A percentile compares a stretch with the other conserved stretches of the same genome.
Evolutionary conservation across 2,888 invertebrate species (phyloP).

Genomic region (Lomographa bimaculata): DNA sequence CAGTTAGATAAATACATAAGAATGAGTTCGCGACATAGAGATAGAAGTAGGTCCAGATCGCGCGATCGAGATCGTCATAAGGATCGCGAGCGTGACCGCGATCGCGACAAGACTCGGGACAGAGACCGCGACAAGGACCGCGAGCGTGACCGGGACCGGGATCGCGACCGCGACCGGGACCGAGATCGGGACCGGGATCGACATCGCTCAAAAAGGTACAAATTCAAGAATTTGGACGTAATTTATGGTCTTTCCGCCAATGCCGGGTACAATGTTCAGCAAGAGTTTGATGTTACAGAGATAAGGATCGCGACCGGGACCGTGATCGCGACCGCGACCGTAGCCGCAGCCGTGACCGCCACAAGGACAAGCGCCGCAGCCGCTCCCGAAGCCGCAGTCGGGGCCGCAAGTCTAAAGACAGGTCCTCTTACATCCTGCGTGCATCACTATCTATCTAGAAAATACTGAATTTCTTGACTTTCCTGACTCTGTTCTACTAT

Average conservation of each 20-base stretch:
- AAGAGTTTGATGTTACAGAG: constrained; percentile 7
- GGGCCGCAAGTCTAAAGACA: constrained; percentile 75
- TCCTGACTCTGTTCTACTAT: too few relatives aligned
- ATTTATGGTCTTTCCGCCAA: too few relatives aligned
- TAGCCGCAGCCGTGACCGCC: constrained; percentile 53
- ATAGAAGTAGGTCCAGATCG: constrained; percentile 66
- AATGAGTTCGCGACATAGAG: constrained; percentile 81
- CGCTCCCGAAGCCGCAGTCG: constrained; percentile 63
- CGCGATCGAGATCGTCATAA: constrained; percentile 57
- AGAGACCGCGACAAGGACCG: constrained; percentile 79
- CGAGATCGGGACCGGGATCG: constrained; percentile 61
- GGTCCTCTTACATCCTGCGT: constrained; percentile 39
- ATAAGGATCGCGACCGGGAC: constrained; percentile 65
- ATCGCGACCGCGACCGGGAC: constrained; percentile 61
- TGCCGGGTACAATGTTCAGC: too few relatives aligned
- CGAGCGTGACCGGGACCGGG: constrained; percentile 57
- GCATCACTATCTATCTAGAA: too few relatives aligned
- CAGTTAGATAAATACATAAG: too few relatives aligned
- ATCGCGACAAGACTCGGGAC: constrained; percentile 47
- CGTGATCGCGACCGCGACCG: constrained; percentile 62
- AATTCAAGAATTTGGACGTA: too few relatives aligned
- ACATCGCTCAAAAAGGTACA: constrained; percentile 75
- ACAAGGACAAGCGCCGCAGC: constrained; percentile 66
- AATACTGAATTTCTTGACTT: too few relatives aligned
- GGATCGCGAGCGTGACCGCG: constrained; percentile 61